Conservation (phyloP, 2,113 vertebrate species). For the Miniopterus natalensis region DNA sequence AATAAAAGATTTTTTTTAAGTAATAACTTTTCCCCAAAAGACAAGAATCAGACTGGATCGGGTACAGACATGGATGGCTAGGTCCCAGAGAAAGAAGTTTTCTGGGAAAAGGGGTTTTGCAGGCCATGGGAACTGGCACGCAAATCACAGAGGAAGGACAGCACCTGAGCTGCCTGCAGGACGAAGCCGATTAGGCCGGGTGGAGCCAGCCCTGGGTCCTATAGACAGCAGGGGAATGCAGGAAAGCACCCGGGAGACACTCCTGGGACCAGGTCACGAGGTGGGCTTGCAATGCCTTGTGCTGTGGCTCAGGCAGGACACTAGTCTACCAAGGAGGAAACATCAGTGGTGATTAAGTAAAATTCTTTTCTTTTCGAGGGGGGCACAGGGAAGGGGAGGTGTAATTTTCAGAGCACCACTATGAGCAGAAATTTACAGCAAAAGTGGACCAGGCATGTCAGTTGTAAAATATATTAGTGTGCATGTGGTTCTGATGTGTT, state of each 20-base stretch:
- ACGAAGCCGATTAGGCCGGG: not conserved
- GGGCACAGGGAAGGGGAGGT: fast-evolving
- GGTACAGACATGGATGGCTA: not conserved
- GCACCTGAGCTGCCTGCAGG: not conserved
- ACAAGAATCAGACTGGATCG: not conserved
- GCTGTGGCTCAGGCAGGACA: not conserved
- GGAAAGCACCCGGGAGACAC: not conserved
- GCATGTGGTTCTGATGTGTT: not conserved
- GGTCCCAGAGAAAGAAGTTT: not conserved
- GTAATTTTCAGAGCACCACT: not conserved
- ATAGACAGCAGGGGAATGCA: not conserved
- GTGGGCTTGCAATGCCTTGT: not conserved
- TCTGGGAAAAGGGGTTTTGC: not conserved
- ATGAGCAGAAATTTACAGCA: not conserved
- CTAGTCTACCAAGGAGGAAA: not conserved
- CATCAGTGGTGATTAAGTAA: not conserved
- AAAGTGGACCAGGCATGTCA: not conserved
- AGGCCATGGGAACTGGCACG: not conserved
- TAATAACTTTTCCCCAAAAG: constrained; percentile 4
- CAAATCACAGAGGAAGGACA: not conserved
- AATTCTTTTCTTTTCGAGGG: not conserved
- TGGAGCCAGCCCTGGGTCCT: not conserved
- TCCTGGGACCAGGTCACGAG: not conserved
- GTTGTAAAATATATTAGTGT: not conserved
- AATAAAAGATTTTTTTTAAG: not conserved